These are phyloP conservation scores for Limanda limanda DNA, from an alignment of 2,113 vertebrate genomes.

Conservation along the genomic window DNA sequence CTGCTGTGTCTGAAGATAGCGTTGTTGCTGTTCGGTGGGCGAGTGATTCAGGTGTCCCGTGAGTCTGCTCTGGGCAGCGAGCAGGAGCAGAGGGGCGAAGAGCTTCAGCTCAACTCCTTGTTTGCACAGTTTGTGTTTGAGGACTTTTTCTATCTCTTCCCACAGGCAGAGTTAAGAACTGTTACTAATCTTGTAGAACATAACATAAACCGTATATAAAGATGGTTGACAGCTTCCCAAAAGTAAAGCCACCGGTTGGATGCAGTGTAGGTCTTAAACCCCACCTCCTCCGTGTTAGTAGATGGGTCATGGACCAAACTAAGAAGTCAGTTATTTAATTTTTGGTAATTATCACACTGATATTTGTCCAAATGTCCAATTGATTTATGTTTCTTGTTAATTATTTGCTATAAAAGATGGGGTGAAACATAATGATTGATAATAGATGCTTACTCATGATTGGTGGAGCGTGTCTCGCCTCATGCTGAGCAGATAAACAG, in stretches of 20 bases:
- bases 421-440: too few species aligned
- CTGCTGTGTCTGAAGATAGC: constrained; percentile 41
- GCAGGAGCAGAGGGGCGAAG: not conserved
- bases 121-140: constrained; percentile 3
- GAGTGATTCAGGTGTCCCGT: constrained; percentile 27
- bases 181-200: not conserved
- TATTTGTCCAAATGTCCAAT: too few species aligned
- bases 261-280: too few species aligned
- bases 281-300: too few species aligned
- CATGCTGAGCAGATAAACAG: not conserved
- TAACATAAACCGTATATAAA: not conserved
- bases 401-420: too few species aligned
- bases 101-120: constrained; percentile 11
- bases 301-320: too few species aligned
- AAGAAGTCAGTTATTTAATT: too few species aligned
- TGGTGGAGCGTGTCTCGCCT: not conserved
- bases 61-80: not conserved
- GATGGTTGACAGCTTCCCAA: too few species aligned
- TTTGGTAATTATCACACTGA: too few species aligned
- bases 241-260: too few species aligned
- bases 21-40: constrained; percentile 19
- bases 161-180: not conserved
- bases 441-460: too few species aligned
- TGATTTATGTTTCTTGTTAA: too few species aligned
- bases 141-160: not conserved